Base-by-base conservation (phyloP, 35 echinoderm and acorn worm genomes). In the Apostichopus japonicus region DNA sequence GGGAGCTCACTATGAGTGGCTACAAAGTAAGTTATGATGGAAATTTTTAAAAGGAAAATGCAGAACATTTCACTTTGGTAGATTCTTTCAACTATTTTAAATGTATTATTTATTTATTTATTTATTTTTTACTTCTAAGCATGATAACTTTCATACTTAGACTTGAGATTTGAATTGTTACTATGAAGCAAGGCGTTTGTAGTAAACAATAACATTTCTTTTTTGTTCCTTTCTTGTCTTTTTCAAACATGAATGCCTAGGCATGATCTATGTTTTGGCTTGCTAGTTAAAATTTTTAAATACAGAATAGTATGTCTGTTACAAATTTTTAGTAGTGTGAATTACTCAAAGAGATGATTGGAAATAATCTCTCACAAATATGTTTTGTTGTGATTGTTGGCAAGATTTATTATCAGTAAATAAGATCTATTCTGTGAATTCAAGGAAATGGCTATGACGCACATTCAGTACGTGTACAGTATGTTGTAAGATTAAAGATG, bases 1-100 rank as follows among this genome's bases (percentile, higher is more conserved):
- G 90, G 90, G 90, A 91, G 25, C 90, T 91, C 10, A 91, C 90
- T 59, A 91, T 91, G 76, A 79, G 90, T 55, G 90, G 90, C 22
- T 91, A 91, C 90, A 91, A 73, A 91, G 90, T 91, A 91, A 91
- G 90, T 91, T 79, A 22, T 61, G 17, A 75, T 23, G 57, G 57
- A 61, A 10, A 61, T 5, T 10, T 2, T 13, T 61, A 61, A 8
- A 8, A 10, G 13, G 13, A 61, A 8, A 10, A 13, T 8, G 13
- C 57, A 61, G 71, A 75, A 19, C 71, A 75, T 75, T 75, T 75
- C 17, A 21, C 71, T 75, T 61, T 61, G 57, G 71, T 75, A 75
- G 71, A 75, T 75, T 21, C 22, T 23, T 23, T 75, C n/a, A 75
- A 23, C 71, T 75, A 19, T 75, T 61, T 61, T 61, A 13, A 61